Percentiles rank a stretch among this genome's conserved stretches.
Conservation (phyloP, 1,140 invertebrate genomes). For the Harlomillsia oculata region DNA sequence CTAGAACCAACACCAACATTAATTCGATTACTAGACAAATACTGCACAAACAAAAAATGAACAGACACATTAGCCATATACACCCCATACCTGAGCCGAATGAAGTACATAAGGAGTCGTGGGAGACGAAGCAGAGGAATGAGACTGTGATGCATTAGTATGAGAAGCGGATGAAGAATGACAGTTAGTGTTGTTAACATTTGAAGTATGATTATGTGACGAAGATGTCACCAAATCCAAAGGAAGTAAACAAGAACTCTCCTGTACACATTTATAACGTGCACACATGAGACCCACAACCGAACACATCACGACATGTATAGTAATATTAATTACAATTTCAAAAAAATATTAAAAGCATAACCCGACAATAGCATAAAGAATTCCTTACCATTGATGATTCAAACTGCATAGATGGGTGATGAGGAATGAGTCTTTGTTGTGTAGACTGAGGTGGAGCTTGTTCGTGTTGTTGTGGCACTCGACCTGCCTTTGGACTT, state of each 20-base stretch:
- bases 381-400: slow-evolving; percentile 22
- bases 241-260: slow-evolving; percentile 14
- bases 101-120: slow-evolving; percentile 7
- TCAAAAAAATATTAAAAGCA: background rate
- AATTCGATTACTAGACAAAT: too few species aligned
- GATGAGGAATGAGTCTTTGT: slow-evolving; percentile 19
- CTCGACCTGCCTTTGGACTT: slow-evolving; percentile 35
- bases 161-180: slow-evolving; percentile 1
- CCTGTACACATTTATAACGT: slow-evolving; percentile 5
- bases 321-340: background rate
- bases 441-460: slow-evolving; percentile 20
- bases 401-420: slow-evolving; percentile 25
- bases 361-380: background rate
- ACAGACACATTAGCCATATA: background rate
- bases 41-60: background rate
- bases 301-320: background rate
- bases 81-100: slow-evolving; percentile 4
- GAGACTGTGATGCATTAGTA: slow-evolving; percentile 6
- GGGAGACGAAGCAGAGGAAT: slow-evolving; percentile 6
- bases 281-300: background rate
- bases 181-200: slow-evolving; percentile 5
- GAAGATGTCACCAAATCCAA: slow-evolving; percentile 28
- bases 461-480: slow-evolving; percentile 28
- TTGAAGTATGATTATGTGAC: slow-evolving; percentile 11
- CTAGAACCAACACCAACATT: too few species aligned